Evolutionary conservation across 2,888 invertebrate genomes (phyloP).

Genomic region (Drosophila kuntzei): DNA sequence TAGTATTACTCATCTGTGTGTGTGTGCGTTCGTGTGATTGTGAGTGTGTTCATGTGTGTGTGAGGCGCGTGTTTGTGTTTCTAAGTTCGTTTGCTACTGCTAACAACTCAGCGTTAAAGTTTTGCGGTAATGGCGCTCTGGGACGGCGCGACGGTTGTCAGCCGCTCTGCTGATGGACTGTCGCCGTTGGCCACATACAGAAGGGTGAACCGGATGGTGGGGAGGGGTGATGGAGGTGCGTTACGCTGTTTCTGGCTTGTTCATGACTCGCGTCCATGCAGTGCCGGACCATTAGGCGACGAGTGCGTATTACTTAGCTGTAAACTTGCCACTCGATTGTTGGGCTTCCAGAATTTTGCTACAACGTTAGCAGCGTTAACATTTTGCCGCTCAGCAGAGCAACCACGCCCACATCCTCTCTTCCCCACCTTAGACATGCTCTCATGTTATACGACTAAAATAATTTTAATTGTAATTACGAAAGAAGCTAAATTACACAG

Average conservation of each 20-base stretch:
- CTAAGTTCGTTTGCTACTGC: conserved; percentile 70
- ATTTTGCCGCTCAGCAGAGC: conserved; percentile 19
- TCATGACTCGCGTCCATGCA: conserved; percentile 44
- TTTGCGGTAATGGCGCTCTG: conserved; percentile 79
- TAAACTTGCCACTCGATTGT: conserved; percentile 66
- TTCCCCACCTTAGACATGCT: background rate
- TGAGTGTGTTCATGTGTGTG: conserved; percentile 18
- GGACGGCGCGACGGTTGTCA: conserved; percentile 55
- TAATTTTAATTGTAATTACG: conserved; percentile 80
- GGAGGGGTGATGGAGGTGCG: background rate
- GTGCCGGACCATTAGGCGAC: conserved; percentile 70
- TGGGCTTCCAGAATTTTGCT: conserved; percentile 29
- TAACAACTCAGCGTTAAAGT: conserved; percentile 77
- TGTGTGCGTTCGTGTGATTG: conserved; percentile 21
- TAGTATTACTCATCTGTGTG: conserved; percentile 44
- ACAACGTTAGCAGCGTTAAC: conserved; percentile 22
- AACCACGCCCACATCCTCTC: background rate
- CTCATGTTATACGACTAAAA: conserved; percentile 55
- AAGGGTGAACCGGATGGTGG: background rate
- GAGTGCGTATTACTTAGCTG: conserved; percentile 78
- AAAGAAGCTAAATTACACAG: conserved; percentile 63
- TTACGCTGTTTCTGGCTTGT: conserved; percentile 5
- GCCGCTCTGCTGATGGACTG: conserved; percentile 69
- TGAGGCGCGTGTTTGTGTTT: conserved; percentile 75
- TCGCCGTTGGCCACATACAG: conserved; percentile 26